Conservation (phyloP, 2,888 invertebrate genomes). For the Drosophila nr. medialis region DNA sequence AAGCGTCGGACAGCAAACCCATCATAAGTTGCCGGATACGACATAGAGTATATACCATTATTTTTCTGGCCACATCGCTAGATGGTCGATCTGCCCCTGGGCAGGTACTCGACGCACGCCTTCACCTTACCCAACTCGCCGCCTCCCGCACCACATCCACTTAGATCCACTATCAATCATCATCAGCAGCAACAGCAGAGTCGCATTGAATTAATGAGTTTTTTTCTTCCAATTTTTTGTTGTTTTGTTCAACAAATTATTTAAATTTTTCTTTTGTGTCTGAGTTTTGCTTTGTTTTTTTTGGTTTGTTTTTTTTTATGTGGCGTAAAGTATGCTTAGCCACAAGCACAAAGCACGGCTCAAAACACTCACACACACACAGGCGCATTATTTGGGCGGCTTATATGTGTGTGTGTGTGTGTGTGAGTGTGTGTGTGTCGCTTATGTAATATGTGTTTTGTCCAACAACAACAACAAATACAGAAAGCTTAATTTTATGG, state of each 20-base stretch:
- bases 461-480: conserved; percentile 2
- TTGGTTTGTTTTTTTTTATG: conserved; percentile 37
- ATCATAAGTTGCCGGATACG: conserved; percentile 44
- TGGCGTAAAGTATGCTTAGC: conserved; percentile 60
- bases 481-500: conserved; percentile 55
- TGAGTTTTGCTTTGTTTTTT: conserved; percentile 35
- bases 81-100: conserved; percentile 41
- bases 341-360: conserved; percentile 37
- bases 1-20: conserved; percentile 5
- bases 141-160: conserved; percentile 4
- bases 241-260: conserved; percentile 66
- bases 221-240: conserved; percentile 25
- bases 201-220: conserved; percentile 66
- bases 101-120: conserved; percentile 37
- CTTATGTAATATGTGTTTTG: conserved; percentile 66
- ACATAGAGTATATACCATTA: conserved; percentile 15
- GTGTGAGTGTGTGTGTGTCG: background rate
- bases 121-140: background rate
- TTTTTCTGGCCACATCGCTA: conserved; percentile 27
- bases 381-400: conserved; percentile 12
- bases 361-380: conserved; percentile 28
- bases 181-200: conserved; percentile 35
- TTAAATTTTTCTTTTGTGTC: conserved; percentile 64
- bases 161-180: conserved; percentile 50
- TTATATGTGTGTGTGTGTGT: conserved; percentile 22